These are phyloP conservation scores for Diorhabda elongata DNA, from an alignment of 1,140 invertebrate species.

Conservation along the genomic window DNA sequence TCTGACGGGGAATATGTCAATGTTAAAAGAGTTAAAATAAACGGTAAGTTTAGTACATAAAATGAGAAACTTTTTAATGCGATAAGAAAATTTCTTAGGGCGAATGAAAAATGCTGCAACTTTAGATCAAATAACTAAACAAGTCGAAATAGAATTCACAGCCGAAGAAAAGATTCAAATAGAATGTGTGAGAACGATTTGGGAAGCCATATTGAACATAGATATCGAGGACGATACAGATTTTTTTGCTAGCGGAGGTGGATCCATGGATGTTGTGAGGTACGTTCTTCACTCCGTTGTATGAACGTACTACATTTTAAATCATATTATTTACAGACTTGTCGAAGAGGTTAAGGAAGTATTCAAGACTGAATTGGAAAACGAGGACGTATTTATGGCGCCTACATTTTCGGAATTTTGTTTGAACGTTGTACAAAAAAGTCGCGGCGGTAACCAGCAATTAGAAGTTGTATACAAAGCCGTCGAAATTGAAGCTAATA, in stretches of 20 bases:
- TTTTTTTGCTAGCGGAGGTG: conserved; percentile 88
- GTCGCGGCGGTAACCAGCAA: conserved; percentile 55
- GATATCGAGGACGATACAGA: conserved; percentile 78
- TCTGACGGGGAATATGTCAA: conserved; percentile 70
- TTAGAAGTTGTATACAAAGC: conserved; percentile 64
- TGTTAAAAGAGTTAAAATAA: conserved; percentile 41
- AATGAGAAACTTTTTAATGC: not conserved
- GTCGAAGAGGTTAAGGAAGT: conserved; percentile 90
- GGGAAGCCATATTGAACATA: conserved; percentile 79
- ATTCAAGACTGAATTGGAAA: conserved; percentile 71
- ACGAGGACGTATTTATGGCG: conserved; percentile 91
- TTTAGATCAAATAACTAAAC: conserved; percentile 65
- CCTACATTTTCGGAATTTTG: conserved; percentile 82
- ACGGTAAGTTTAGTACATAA: conserved; percentile 25
- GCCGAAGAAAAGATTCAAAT: conserved; percentile 69
- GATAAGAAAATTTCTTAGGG: conserved; percentile 60
- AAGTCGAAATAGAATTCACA: conserved; percentile 65
- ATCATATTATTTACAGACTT: conserved; percentile 52
- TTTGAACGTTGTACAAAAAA: conserved; percentile 60
- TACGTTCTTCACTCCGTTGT: conserved; percentile 32
- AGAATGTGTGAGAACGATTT: conserved; percentile 63
- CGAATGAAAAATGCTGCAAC: conserved; percentile 81
- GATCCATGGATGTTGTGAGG: conserved; percentile 94
- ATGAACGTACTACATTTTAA: not conserved
- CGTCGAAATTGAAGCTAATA: conserved; percentile 75